Conservation (phyloP, 1,140 invertebrate genomes). For the Chelonus insularis region DNA sequence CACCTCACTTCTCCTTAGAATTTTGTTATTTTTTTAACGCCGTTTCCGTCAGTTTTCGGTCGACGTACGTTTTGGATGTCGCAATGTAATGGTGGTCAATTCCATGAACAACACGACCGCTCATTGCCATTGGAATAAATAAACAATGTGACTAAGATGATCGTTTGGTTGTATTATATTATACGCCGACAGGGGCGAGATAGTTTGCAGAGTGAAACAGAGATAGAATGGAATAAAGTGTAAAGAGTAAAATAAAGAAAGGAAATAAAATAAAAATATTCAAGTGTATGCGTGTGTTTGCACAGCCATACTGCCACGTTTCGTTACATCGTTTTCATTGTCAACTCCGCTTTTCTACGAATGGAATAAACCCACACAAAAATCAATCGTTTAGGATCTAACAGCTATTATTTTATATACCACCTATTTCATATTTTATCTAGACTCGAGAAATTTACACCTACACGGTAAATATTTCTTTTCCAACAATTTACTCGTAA, state of each 20-base stretch:
- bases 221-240: background rate
- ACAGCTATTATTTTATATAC: background rate
- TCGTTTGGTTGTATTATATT: conserved; percentile 1
- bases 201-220: background rate
- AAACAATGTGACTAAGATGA: conserved; percentile 17
- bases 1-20: no score
- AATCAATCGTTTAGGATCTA: conserved; percentile 16
- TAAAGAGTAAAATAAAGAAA: background rate
- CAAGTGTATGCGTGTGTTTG: background rate
- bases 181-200: no score
- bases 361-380: conserved; percentile 6
- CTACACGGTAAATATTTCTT: no score
- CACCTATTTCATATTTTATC: no score
- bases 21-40: no score
- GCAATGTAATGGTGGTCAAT: background rate
- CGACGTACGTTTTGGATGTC: conserved; percentile 3
- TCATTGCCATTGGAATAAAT: conserved; percentile 25
- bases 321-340: conserved; percentile 9
- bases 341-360: background rate
- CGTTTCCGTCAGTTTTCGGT: no score
- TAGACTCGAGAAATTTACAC: no score
- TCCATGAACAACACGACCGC: conserved; percentile 1
- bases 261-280: background rate
- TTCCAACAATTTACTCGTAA: no score
- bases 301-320: background rate